phyloP scores from a whole-genome alignment of 1,140 invertebrate species.

The Atopsyche davidsoni region DNA sequence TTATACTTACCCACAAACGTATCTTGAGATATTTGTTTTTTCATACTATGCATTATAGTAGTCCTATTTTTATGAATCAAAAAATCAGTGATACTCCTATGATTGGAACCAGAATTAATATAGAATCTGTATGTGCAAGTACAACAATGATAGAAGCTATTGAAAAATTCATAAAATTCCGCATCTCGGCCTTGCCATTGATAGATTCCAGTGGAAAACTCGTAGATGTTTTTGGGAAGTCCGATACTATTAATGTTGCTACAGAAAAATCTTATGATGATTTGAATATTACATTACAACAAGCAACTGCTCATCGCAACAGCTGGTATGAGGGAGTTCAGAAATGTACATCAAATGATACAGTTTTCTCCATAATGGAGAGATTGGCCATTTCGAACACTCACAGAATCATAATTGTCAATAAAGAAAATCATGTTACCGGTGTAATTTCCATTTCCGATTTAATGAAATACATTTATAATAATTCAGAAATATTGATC shows the following conservation, averaged over 20 bases:
- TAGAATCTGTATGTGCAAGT: slow-evolving; percentile 87
- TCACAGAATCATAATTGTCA: slow-evolving; percentile 89
- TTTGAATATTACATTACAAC: slow-evolving; percentile 88
- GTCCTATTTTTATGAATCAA: slow-evolving; percentile 85
- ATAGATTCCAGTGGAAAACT: slow-evolving; percentile 85
- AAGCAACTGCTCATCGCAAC: slow-evolving; percentile 91
- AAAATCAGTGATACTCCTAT: slow-evolving; percentile 80
- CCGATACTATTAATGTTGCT: slow-evolving; percentile 98
- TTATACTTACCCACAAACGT: slow-evolving; percentile 97
- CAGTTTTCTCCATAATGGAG: slow-evolving; percentile 86
- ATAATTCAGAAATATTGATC: not conserved
- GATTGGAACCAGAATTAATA: slow-evolving; percentile 92
- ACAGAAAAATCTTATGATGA: slow-evolving; percentile 99
- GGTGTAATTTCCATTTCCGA: slow-evolving; percentile 97
- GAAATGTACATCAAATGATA: slow-evolving; percentile 88
- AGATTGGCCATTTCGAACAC: slow-evolving; percentile 95
- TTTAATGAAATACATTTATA: slow-evolving; percentile 79
- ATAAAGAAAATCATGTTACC: slow-evolving; percentile 84
- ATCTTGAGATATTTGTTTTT: slow-evolving; percentile 97
- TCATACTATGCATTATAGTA: slow-evolving; percentile 94
- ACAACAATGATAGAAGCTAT: slow-evolving; percentile 93
- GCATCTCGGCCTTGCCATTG: slow-evolving; percentile 93
- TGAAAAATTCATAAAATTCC: slow-evolving; percentile 90
- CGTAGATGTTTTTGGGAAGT: slow-evolving; percentile 98
- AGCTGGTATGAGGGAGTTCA: slow-evolving; percentile 99